Evolutionary conservation across 1,140 invertebrate species (phyloP).

Genomic region (Musca domestica): DNA sequence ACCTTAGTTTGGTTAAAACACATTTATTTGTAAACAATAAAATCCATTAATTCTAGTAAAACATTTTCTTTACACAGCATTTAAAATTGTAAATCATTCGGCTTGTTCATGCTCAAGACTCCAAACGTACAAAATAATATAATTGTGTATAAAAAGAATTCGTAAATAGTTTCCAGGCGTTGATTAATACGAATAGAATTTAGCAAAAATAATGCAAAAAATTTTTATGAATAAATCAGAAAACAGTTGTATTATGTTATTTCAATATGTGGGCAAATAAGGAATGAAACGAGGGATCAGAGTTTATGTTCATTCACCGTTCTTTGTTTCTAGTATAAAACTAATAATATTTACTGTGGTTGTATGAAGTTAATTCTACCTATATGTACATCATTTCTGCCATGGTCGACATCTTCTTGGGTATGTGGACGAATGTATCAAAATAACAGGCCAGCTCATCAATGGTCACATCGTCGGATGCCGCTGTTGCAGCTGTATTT

Average conservation of each 20-base stretch:
- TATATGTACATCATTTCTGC: conserved; percentile 96
- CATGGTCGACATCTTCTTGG: conserved; percentile 94
- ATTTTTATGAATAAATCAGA: background rate
- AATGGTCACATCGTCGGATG: conserved; percentile 75
- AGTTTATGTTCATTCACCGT: background rate
- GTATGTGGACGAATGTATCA: conserved; percentile 89
- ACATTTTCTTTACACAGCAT: conserved; percentile 7
- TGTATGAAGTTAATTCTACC: too few species aligned
- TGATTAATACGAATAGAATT: background rate
- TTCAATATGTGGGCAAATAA: background rate
- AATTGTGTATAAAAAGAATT: background rate
- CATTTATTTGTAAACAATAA: conserved; percentile 20
- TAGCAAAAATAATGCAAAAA: background rate
- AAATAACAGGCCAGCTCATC: conserved; percentile 91
- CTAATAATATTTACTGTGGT: too few species aligned
- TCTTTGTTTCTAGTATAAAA: background rate
- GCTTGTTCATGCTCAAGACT: background rate
- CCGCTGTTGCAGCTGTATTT: conserved; percentile 53
- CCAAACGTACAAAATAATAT: conserved; percentile 3
- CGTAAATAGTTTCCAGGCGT: background rate
- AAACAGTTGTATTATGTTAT: background rate
- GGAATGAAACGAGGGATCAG: background rate
- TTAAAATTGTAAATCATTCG: conserved; percentile 9
- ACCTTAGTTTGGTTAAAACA: background rate
- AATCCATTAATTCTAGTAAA: conserved; percentile 9